These are phyloP conservation scores for Ptilonorhynchus violaceus DNA, from an alignment of 2,113 vertebrate species.

Conservation along the genomic window DNA sequence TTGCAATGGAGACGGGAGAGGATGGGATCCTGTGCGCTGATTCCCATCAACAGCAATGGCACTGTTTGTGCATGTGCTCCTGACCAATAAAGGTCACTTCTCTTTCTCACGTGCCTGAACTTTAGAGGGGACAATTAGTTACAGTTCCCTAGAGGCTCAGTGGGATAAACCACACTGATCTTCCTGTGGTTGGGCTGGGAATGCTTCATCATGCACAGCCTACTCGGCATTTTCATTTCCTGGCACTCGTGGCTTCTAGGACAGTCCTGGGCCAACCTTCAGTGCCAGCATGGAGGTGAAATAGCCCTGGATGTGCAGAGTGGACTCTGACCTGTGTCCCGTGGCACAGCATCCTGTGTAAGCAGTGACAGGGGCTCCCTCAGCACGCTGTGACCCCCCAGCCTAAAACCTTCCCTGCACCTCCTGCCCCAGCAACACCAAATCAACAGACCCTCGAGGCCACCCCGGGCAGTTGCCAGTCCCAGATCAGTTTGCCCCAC, in stretches of 20 bases:
- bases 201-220: not conserved
- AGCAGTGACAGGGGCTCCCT: not conserved
- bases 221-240: not conserved
- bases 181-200: not conserved
- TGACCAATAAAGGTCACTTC: not conserved
- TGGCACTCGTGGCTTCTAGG: not conserved
- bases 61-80: not conserved
- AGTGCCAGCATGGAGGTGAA: not conserved
- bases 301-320: not conserved
- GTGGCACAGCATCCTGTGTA: not conserved
- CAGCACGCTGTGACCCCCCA: not conserved
- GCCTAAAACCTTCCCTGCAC: not conserved
- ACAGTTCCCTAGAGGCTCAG: not conserved
- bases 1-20: not conserved
- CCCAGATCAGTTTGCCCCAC: not conserved
- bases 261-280: not conserved
- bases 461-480: not conserved
- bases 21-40: not conserved
- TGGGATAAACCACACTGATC: not conserved
- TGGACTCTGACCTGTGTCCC: not conserved
- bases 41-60: not conserved
- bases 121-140: not conserved
- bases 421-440: not conserved
- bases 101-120: not conserved
- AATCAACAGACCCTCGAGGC: accelerated